phyloP scores from a whole-genome alignment of 2,797 vertebrate genomes.

The Danionella dracula region DNA sequence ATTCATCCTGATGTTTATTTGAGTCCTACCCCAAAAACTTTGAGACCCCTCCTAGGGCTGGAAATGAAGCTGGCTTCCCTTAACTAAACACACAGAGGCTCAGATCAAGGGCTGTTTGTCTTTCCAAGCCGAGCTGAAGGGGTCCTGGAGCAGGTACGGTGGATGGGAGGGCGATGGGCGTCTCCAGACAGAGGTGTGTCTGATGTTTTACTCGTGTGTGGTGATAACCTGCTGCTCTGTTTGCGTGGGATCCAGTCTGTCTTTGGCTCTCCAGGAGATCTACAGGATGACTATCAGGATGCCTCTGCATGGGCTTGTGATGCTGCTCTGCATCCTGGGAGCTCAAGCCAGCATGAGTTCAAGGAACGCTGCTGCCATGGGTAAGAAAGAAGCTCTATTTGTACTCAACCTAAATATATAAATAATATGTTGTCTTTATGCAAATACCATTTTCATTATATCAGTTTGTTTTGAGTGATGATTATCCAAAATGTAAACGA shows the following conservation, averaged over 20 bases:
- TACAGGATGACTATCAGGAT: constrained; percentile 54
- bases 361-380: constrained; percentile 69
- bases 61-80: constrained; percentile 30
- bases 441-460: too few species aligned
- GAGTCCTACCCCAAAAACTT: constrained; percentile 65
- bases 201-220: constrained; percentile 36
- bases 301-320: constrained; percentile 57
- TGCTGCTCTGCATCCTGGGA: constrained; percentile 69
- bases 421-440: too few species aligned
- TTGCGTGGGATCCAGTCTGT: constrained; percentile 41
- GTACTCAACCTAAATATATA: too few species aligned
- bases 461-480: too few species aligned
- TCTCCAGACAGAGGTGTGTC: constrained; percentile 8
- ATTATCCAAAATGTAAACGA: too few species aligned
- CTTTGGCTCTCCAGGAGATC: constrained; percentile 45
- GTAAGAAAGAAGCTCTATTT: constrained; percentile 54
- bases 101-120: constrained; percentile 75
- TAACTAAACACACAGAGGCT: constrained; percentile 29
- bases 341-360: constrained; percentile 62
- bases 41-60: constrained; percentile 42
- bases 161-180: constrained; percentile 32
- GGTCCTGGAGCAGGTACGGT: constrained; percentile 61
- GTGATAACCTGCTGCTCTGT: constrained; percentile 69
- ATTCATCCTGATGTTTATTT: constrained; percentile 78
- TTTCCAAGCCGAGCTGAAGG: constrained; percentile 65